Evolutionary conservation across 2,888 invertebrate genomes (phyloP), one percentile per base, ranked within the genome.

Genomic region (Elmis aenea): DNA sequence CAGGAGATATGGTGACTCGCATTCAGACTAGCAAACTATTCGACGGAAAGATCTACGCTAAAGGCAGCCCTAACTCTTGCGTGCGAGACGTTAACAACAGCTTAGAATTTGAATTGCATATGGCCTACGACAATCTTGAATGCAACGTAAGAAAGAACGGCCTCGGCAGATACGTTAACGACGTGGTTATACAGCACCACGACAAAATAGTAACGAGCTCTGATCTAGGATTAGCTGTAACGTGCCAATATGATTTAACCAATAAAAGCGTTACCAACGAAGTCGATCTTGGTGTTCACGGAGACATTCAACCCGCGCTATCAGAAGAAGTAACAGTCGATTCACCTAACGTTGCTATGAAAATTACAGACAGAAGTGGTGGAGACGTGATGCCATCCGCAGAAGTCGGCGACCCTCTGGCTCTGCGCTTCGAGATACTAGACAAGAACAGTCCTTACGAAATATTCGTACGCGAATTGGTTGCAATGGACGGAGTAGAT

Each of bases 311-410:
- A 61, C 85, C 86, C 32, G 86, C 86, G 29, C 74, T 92, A 42
- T 85, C 87, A 39, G 91, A 93, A 67, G 91, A 91, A 68, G 90
- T 89, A 32, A 84, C 88, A 57, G 93, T 94, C 42, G 92, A 91
- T 68, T 92, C 92, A 40, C 93, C 93, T 42, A 93, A 92, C 70
- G 92, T 93, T 39, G 85, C 91, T 20, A 93, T 94, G 93, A 85
- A 85, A 67, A 90, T 89, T 60, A 90, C 89, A 12, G 85, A 87
- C 60, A 78, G 89, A 45, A 84, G 79, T 57, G 88, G 87, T 39
- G 83, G 82, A 57, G 87, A 88, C 52, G 84, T 86, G 46, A 83
- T 90, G 70, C 82, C 83, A 16, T 83, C 89, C 1, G 91, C 91
- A 45, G 88, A 91, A 73, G 92, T 93, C 44, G 93, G 93, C 53